Percentiles rank a stretch among this genome's conserved stretches.
phyloP scores from a whole-genome alignment of 2,797 vertebrate species.

The Jordanella pulchra region DNA sequence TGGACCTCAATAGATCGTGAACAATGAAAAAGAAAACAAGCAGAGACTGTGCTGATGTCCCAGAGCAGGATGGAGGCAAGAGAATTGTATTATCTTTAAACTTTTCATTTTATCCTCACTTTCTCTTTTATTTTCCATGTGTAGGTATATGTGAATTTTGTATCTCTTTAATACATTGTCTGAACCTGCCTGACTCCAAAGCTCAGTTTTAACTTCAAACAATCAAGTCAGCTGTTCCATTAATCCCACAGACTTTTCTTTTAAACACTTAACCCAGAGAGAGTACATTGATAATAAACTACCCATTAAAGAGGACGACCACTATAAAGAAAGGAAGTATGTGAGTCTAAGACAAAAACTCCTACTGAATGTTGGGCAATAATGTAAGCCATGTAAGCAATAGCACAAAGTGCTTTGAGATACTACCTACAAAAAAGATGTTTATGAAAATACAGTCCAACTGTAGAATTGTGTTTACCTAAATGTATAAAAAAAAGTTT shows the following conservation, averaged over 20 bases:
- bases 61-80: conserved; percentile 24
- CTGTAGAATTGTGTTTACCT: not conserved
- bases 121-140: conserved; percentile 4
- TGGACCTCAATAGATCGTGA: conserved; percentile 46
- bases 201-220: not conserved
- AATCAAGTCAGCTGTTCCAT: conserved; percentile 12
- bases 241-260: not conserved
- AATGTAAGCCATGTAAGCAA: not conserved
- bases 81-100: not conserved
- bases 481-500: not conserved
- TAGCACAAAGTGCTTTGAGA: not conserved
- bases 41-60: conserved; percentile 38
- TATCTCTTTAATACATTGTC: conserved; percentile 1
- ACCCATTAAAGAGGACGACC: not conserved
- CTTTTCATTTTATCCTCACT: not conserved
- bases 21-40: conserved; percentile 31
- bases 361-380: not conserved
- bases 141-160: not conserved
- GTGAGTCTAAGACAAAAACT: not conserved
- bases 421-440: not conserved
- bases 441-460: not conserved
- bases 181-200: not conserved
- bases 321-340: not conserved
- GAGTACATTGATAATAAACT: not conserved
- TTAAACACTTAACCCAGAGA: not conserved